These are phyloP conservation scores for Ochotona curzoniae DNA, from an alignment of 2,113 vertebrate genomes.

Conservation along the genomic window DNA sequence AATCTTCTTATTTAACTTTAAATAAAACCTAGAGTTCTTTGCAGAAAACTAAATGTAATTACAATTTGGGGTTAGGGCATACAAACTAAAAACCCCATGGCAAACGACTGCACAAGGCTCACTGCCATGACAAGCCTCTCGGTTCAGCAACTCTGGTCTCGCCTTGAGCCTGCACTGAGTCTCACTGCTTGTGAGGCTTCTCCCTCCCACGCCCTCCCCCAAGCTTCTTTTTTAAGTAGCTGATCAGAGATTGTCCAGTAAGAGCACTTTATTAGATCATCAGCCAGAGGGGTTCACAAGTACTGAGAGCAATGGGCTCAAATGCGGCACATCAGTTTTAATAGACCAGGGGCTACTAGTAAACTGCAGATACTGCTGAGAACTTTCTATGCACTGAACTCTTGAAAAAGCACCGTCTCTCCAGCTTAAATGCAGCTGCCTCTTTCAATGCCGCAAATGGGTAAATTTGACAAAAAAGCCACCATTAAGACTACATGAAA, in stretches of 20 bases:
- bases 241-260: conserved; percentile 92
- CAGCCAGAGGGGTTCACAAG: conserved; percentile 91
- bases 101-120: conserved; percentile 66
- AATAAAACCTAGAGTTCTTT: conserved; percentile 50
- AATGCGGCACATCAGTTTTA: conserved; percentile 91
- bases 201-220: conserved; percentile 48
- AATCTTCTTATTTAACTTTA: conserved; percentile 33
- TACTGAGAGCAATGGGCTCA: conserved; percentile 90
- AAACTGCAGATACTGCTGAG: conserved; percentile 92
- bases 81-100: conserved; percentile 52
- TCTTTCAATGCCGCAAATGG: conserved; percentile 94
- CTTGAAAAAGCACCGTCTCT: conserved; percentile 93
- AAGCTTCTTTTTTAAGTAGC: conserved; percentile 85
- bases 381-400: conserved; percentile 92
- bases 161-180: conserved; percentile 53
- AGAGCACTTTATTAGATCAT: conserved; percentile 94
- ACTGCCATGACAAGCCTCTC: conserved; percentile 73
- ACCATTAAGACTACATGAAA: conserved; percentile 95
- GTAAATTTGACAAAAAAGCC: conserved; percentile 94
- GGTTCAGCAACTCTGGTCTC: conserved; percentile 48
- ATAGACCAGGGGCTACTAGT: conserved; percentile 90
- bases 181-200: conserved; percentile 66
- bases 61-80: neutral
- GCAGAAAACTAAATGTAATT: neutral
- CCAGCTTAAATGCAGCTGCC: conserved; percentile 94